A percentile compares a stretch with the other conserved stretches of the same genome.
Conservation (phyloP, 2,888 invertebrate species). For the Eumerus sabulonum region DNA sequence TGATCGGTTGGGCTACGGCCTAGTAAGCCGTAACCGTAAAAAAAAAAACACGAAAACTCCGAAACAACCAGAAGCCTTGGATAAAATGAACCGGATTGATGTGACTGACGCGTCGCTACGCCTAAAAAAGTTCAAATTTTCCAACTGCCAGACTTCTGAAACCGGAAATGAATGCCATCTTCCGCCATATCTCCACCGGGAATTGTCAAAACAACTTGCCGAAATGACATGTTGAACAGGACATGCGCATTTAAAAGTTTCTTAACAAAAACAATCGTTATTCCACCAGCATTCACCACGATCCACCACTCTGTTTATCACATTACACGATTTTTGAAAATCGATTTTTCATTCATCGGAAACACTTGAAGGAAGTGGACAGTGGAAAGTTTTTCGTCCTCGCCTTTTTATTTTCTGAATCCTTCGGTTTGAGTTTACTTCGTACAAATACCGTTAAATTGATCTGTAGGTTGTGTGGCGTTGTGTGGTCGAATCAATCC, state of each 20-base stretch:
- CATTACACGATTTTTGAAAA: constrained; percentile 38
- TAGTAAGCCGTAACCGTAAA: too few relatives aligned
- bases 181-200: too few relatives aligned
- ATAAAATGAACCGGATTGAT: too few relatives aligned
- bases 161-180: too few relatives aligned
- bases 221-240: constrained; percentile 7
- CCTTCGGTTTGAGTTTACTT: constrained; percentile 14
- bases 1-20: too few relatives aligned
- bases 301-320: constrained; percentile 59
- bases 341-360: constrained; percentile 58
- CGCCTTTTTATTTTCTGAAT: too few relatives aligned
- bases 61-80: too few relatives aligned
- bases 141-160: too few relatives aligned
- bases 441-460: constrained; percentile 24
- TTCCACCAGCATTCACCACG: constrained; percentile 31
- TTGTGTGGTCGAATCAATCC: too few relatives aligned
- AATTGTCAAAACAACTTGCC: not conserved
- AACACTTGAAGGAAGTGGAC: constrained; percentile 22
- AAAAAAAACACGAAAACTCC: too few relatives aligned
- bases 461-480: not conserved
- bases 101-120: too few relatives aligned
- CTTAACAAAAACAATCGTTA: constrained; percentile 52
- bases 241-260: constrained; percentile 22
- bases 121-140: too few relatives aligned
- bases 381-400: constrained; percentile 49